Base-by-base conservation (phyloP, 2,113 vertebrate species). In the Camelus dromedarius region DNA sequence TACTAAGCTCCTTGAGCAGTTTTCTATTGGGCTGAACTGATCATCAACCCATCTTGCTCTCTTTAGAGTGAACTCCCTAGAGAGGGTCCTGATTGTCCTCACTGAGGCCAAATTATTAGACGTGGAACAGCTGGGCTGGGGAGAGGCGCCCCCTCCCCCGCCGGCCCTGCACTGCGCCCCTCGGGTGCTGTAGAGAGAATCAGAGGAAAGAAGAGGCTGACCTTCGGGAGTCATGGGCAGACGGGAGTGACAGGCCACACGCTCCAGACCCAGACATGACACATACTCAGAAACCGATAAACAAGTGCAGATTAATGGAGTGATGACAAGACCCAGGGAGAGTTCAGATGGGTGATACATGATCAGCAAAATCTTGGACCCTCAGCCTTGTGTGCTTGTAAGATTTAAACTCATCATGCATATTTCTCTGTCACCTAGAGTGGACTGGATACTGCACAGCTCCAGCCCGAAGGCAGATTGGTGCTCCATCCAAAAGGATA, bases 261-360 rank as follows among this genome's bases (percentile, higher is more conserved):
- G 26, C 56, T 90, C 69, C 82, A 93, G 90, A 92, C 24, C 19
- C 58, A 96, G 93, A 87, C 50, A 35, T 8, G 79, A 69, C 83
- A 77, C 54, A 85, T 2, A 48, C 60, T 62, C 52, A 93, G 62
- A 94, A 60, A 35, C 77, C 54, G 81, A 91, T 77, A 93, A 93
- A 82, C 56, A 64, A 84, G 66, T 20, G 30, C 32, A 80, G 72
- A 94, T 93, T 46, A 82, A 93, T n/a, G 50, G 54, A 26, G 35
- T 69, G 85, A 69, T 0, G 54, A 82, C 86, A 69, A 54, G 92
- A 52, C 35, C 14, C 20, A 22, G 48, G 38, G 81, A 46, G 26
- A 46, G 93, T 88, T 94, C 42, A 56, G 85, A 67, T 1, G 58
- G 38, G 67, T 67, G 19, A 46, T 28, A 20, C 5, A 30, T 1